A percentile compares a stretch with the other conserved stretches of the same genome.
These are phyloP conservation scores for Conomelus anceps DNA, from an alignment of 2,888 invertebrate genomes.

Conservation along the genomic window DNA sequence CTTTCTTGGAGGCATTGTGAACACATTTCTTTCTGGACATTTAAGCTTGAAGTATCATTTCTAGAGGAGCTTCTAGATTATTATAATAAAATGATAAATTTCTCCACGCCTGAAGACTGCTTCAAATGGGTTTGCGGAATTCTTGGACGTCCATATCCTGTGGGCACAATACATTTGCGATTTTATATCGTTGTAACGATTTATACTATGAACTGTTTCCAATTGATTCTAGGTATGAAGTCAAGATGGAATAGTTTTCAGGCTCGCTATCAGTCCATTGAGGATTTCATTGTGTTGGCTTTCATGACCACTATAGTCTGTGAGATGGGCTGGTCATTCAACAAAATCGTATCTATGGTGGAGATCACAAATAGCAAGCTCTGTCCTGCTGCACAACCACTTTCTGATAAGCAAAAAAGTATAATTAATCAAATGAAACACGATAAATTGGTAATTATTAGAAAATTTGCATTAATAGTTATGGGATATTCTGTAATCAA, in stretches of 20 bases:
- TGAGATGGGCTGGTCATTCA: background rate
- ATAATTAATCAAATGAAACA: background rate
- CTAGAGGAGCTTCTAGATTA: background rate
- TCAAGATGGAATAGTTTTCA: background rate
- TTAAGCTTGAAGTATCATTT: too few relatives aligned
- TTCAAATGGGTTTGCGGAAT: background rate
- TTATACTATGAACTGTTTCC: background rate
- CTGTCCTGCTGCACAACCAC: background rate
- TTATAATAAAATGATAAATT: background rate
- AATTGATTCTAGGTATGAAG: background rate
- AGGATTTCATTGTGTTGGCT: background rate
- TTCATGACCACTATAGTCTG: background rate
- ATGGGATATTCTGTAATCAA: background rate
- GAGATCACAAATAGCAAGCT: background rate
- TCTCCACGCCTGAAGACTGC: background rate
- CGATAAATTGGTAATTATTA: background rate
- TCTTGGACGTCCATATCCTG: background rate
- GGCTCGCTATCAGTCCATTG: background rate
- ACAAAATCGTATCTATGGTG: background rate
- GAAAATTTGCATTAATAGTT: background rate
- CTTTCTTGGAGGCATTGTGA: too few relatives aligned
- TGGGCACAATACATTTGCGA: background rate
- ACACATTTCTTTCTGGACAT: too few relatives aligned
- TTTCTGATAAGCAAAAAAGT: background rate
- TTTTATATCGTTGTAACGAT: background rate